These are phyloP conservation scores for Serripes groenlandicus DNA, from an alignment of 2,888 invertebrate species.

Conservation along the genomic window DNA sequence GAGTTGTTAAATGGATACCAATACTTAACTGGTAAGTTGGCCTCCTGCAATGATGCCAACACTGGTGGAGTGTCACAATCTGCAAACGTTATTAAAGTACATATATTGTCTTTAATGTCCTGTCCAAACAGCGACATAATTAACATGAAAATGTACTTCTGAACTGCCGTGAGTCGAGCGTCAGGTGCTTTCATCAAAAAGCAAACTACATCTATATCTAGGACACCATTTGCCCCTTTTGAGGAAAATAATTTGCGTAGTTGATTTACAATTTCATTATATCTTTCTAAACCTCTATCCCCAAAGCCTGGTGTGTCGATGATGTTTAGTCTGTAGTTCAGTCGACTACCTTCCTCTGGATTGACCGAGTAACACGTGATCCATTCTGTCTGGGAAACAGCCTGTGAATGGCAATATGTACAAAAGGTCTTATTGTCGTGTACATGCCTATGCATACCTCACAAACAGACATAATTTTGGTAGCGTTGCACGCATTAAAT, in stretches of 20 bases:
- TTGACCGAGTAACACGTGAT: slow-evolving; percentile 56
- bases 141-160: slow-evolving; percentile 66
- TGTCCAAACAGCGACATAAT: slow-evolving; percentile 66
- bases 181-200: slow-evolving; percentile 69
- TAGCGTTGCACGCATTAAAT: too few species aligned
- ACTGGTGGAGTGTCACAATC: slow-evolving; percentile 68
- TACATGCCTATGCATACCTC: too few species aligned
- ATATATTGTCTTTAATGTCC: slow-evolving; percentile 65
- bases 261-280: slow-evolving; percentile 40
- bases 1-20: slow-evolving; percentile 68
- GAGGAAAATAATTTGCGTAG: slow-evolving; percentile 28
- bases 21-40: slow-evolving; percentile 51
- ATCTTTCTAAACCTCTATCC: slow-evolving; percentile 40
- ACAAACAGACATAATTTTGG: too few species aligned
- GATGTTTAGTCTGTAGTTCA: slow-evolving; percentile 40
- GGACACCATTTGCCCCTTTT: slow-evolving; percentile 40
- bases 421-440: too few species aligned
- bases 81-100: slow-evolving; percentile 67
- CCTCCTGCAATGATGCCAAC: slow-evolving; percentile 51
- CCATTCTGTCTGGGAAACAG: slow-evolving; percentile 60
- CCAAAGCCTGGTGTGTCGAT: slow-evolving; percentile 59
- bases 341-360: slow-evolving; percentile 19
- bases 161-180: slow-evolving; percentile 61
- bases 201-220: slow-evolving; percentile 65
- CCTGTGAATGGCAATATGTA: too few species aligned